Conservation (phyloP, 2,797 vertebrate genomes). For the Tapera naevia region DNA sequence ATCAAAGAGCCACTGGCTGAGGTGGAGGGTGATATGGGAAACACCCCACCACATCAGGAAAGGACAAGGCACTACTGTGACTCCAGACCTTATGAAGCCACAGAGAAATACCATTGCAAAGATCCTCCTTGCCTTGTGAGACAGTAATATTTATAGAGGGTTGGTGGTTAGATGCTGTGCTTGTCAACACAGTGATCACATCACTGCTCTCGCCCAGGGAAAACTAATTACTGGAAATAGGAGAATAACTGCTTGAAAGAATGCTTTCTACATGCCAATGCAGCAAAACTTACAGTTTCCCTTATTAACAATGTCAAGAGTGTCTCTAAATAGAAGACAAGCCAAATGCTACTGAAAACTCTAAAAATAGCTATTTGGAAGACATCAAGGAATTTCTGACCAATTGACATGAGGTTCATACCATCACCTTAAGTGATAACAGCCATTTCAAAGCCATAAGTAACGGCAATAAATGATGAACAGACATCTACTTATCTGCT, state of each 20-base stretch:
- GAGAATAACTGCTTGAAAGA: neutral
- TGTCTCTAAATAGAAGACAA: neutral
- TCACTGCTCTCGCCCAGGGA: neutral
- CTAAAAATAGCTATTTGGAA: neutral
- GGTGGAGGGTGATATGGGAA: neutral
- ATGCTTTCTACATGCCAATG: neutral
- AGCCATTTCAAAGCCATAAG: neutral
- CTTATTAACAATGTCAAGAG: neutral
- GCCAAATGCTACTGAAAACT: neutral
- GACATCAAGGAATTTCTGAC: neutral
- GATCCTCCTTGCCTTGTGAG: neutral
- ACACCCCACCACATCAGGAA: neutral
- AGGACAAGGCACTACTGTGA: neutral
- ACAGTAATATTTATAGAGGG: neutral
- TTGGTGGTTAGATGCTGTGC: neutral
- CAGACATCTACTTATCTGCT: neutral
- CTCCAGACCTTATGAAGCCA: neutral
- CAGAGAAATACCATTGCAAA: neutral
- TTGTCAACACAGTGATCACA: neutral
- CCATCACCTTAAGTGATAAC: neutral
- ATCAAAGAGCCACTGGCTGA: neutral
- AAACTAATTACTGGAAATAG: neutral
- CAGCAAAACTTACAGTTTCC: neutral
- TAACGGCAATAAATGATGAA: neutral
- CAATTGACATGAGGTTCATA: neutral